Conservation (phyloP, 2,113 vertebrate species). For the Mus pahari region DNA sequence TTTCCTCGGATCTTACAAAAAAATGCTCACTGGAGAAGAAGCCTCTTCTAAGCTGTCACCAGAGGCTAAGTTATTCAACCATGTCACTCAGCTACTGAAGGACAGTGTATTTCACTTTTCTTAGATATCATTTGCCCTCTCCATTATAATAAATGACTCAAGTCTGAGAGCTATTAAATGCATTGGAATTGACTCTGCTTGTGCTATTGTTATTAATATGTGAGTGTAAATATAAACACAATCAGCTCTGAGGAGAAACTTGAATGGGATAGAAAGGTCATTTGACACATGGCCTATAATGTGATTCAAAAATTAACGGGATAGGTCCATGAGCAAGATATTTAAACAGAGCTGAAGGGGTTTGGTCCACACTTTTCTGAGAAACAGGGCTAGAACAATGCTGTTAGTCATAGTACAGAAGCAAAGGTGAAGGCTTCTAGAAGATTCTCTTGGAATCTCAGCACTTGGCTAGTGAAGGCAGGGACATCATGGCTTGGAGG, state of each 20-base stretch:
- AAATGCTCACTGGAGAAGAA: neutral
- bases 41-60: neutral
- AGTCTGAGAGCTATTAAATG: neutral
- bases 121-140: neutral
- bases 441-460: neutral
- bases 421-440: neutral
- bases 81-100: neutral
- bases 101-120: neutral
- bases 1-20: neutral
- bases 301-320: neutral
- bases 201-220: slow-evolving; percentile 5
- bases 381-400: neutral
- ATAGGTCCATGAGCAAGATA: neutral
- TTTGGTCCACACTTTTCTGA: neutral
- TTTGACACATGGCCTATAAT: neutral
- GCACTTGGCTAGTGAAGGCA: neutral
- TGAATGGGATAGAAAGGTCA: neutral
- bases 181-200: slow-evolving; percentile 16
- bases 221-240: slow-evolving; percentile 29
- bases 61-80: neutral
- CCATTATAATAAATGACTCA: neutral
- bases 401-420: neutral
- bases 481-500: neutral
- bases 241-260: neutral
- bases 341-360: neutral